Evolutionary conservation across 2,888 invertebrate species (phyloP), one percentile per base, ranked within the genome.

Genomic region (Leptopilina myrica): DNA sequence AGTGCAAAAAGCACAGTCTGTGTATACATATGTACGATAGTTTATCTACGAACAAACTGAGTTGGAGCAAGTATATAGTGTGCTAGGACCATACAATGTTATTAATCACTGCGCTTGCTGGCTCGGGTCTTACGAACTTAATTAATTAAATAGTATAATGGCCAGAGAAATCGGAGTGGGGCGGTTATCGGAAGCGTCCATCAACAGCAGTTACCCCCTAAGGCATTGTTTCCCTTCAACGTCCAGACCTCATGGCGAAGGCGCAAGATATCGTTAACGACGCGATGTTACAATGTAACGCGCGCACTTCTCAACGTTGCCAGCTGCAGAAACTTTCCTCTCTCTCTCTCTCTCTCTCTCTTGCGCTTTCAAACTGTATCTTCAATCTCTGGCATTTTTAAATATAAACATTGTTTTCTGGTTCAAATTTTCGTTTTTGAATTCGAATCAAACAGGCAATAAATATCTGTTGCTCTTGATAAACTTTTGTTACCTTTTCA

Each of bases 131-230:
- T 86, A 86, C 85, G 86, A 89, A 89, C 88, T 88, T 89, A 88
- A 88, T 87, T 89, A 90, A 90, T 90, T 90, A 89, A 90, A 90
- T 89, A 90, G 89, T 87, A 88, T 89, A 89, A 90, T 89, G 87
- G 87, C 86, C 85, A 81, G 84, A 84, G 86, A 87, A 86, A 87
- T 83, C 85, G 83, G 87, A 85, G 85, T 85, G 85, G 84, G 75
- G 64, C 67, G 78, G 79, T 86, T 90, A 90, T 90, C 90, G 89
- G 89, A 89, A 89, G 88, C 90, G 90, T 90, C 90, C 87, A 90
- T 90, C 90, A 90, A 83, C 87, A 81, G 85, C 89, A 89, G 86
- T 83, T 80, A 85, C 86, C 86, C 90, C 90, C 87, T 82, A 85
- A 86, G 90, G 89, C 88, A 88, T 88, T 90, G 89, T 90, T 90